Evolutionary conservation across 2,888 invertebrate genomes (phyloP).

Genomic region (Brenthis daphne): DNA sequence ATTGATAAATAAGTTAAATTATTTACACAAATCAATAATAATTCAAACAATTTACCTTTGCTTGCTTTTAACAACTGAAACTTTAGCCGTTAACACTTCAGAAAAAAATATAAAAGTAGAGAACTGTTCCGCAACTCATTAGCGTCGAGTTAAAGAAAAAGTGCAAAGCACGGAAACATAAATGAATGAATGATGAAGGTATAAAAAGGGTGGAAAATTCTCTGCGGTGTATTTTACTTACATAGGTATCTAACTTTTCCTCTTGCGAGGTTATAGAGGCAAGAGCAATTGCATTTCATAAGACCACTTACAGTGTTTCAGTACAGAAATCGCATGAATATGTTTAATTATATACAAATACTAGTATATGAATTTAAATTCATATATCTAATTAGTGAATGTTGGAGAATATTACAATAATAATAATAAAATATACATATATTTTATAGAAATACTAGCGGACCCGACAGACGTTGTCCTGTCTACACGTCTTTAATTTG

Average conservation of each 20-base stretch:
- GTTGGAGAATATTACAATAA: too few relatives aligned
- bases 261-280: constrained; percentile 28
- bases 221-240: constrained; percentile 24
- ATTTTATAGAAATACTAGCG: too few relatives aligned
- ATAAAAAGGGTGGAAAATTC: constrained; percentile 27
- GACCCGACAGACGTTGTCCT: too few relatives aligned
- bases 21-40: too few relatives aligned
- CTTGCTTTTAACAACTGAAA: too few relatives aligned
- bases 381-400: too few relatives aligned
- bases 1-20: too few relatives aligned
- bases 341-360: not conserved
- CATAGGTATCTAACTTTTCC: constrained; percentile 27
- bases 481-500: too few relatives aligned
- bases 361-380: not conserved
- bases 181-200: constrained; percentile 31
- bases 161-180: constrained; percentile 35
- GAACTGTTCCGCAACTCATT: constrained; percentile 41
- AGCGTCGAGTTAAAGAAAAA: constrained; percentile 38
- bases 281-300: constrained; percentile 30
- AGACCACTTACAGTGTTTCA: constrained; percentile 18
- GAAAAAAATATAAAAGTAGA: constrained; percentile 28
- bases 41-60: too few relatives aligned
- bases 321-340: constrained; percentile 1
- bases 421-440: too few relatives aligned
- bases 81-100: not conserved